Base-by-base conservation (phyloP, 2,888 invertebrate species). In the Chrysodeixis includens region DNA sequence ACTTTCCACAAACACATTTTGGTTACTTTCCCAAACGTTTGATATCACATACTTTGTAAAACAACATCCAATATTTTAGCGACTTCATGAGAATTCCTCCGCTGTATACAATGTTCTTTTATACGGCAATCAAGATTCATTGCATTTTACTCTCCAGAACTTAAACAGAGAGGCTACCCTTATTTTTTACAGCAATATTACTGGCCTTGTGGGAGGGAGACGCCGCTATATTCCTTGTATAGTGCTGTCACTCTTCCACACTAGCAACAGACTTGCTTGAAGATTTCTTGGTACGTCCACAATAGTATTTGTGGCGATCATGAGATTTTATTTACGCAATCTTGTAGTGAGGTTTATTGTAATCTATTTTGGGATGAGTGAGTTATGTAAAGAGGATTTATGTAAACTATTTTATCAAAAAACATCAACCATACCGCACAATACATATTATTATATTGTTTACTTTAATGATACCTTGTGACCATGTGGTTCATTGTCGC, bases 51-150 rank as follows among this genome's bases (percentile, higher is more conserved):
- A 32, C 10, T 56, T 53, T 51, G 51, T 14, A 53, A n/a, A n/a
- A 56, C 20, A 58, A 52, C 61, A 53, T 14, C 30, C 52, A n/a
- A 16, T 14, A 57, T 53, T 75, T 61, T 65, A 55, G 40, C 44
- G 71, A 40, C 65, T 57, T 46, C 66, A 59, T 5, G 5, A 44
- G 57, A n/a, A 55, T 16, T 26, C 18, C 30, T 53, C 30, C 35
- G 6, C 16, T 55, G 61, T 75, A 57, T 71, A 73, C 66, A 71
- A 59, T 71, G 73, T 76, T 18, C 14, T 73, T 71, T 73, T 56
- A 30, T 58, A 18, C 51, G 22, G 22, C 49, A 55, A 62, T 30
- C 40, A 30, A 56, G 20, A n/a, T 57, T 51, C 58, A 46, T 56
- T 73, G 71, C 63, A n/a, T 26, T 44, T 1, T 1, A 14, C 20